phyloP scores from a whole-genome alignment of 1,140 invertebrate genomes.

The Trachymyrmex septentrionalis region DNA sequence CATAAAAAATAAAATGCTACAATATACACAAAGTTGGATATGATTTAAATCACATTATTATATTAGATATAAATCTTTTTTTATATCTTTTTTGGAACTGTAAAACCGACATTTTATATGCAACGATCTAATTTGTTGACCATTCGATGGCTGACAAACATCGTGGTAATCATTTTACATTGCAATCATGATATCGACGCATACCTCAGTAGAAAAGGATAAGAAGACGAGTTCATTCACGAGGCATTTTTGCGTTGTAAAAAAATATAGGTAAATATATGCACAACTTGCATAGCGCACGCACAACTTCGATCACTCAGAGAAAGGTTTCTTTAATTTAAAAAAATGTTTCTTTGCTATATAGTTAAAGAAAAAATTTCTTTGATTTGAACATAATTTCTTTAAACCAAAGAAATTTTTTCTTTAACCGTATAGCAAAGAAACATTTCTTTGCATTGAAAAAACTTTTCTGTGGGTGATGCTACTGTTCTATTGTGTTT shows the following conservation, averaged over 20 bases:
- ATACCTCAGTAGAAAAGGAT: constrained; percentile 50
- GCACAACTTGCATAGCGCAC: constrained; percentile 8
- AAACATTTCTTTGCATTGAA: too few relatives aligned
- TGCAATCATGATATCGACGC: constrained; percentile 66
- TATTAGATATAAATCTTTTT: background rate
- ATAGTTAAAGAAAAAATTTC: too few relatives aligned
- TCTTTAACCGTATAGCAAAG: too few relatives aligned
- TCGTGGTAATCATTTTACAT: constrained; percentile 44
- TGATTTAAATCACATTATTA: background rate
- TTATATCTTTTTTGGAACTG: background rate
- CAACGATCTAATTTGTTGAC: constrained; percentile 32
- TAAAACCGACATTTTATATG: constrained; percentile 28
- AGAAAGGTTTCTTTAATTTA: too few relatives aligned
- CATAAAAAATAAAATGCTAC: background rate
- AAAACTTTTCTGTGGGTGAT: too few relatives aligned
- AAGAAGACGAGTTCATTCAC: constrained; percentile 29
- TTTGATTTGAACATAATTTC: too few relatives aligned
- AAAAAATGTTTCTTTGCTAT: too few relatives aligned
- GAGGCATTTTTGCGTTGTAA: constrained; percentile 63
- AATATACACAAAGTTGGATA: too few relatives aligned
- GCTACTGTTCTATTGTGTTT: constrained; percentile 36
- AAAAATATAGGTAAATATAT: constrained; percentile 51
- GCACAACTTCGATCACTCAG: background rate
- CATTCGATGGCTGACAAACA: constrained; percentile 9
- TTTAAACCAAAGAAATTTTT: too few relatives aligned